These are phyloP conservation scores for Thymallus thymallus DNA, from an alignment of 2,113 vertebrate genomes.

Conservation along the genomic window DNA sequence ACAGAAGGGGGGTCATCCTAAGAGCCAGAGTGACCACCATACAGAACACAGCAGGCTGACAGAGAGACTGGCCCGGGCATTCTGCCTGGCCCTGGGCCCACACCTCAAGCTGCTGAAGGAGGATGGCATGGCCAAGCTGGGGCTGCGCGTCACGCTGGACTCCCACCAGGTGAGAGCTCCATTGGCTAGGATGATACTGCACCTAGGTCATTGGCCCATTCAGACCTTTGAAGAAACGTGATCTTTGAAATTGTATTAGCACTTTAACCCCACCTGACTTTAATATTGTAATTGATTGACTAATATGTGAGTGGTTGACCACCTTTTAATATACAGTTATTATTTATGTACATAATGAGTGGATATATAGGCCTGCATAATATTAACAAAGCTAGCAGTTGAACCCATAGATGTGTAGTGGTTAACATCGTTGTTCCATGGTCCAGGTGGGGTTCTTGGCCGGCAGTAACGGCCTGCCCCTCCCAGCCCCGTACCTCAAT, in stretches of 20 bases:
- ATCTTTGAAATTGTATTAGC: too few species aligned
- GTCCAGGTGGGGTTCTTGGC: slow-evolving; percentile 91
- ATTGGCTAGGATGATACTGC: not conserved
- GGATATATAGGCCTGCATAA: too few species aligned
- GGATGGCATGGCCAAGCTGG: slow-evolving; percentile 95
- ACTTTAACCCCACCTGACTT: too few species aligned
- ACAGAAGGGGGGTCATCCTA: slow-evolving; percentile 84
- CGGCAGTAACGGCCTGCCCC: slow-evolving; percentile 91
- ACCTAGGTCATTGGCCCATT: too few species aligned
- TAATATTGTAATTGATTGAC: too few species aligned
- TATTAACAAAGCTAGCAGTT: too few species aligned
- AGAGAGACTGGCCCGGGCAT: slow-evolving; percentile 91
- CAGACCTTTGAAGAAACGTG: too few species aligned
- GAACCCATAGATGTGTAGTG: not conserved
- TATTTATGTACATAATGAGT: slow-evolving; percentile 2
- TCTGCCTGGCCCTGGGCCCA: slow-evolving; percentile 91
- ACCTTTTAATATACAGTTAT: not conserved
- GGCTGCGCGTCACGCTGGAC: slow-evolving; percentile 90
- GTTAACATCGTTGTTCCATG: slow-evolving; percentile 40
- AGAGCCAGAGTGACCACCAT: slow-evolving; percentile 79
- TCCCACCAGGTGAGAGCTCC: slow-evolving; percentile 84
- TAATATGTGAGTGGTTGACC: too few species aligned
- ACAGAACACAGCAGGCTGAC: slow-evolving; percentile 88
- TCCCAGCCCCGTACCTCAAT: slow-evolving; percentile 90
- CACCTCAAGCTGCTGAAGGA: slow-evolving; percentile 94